phyloP scores from a whole-genome alignment of 2,113 vertebrate genomes.

The Oxyruncus cristatus region DNA sequence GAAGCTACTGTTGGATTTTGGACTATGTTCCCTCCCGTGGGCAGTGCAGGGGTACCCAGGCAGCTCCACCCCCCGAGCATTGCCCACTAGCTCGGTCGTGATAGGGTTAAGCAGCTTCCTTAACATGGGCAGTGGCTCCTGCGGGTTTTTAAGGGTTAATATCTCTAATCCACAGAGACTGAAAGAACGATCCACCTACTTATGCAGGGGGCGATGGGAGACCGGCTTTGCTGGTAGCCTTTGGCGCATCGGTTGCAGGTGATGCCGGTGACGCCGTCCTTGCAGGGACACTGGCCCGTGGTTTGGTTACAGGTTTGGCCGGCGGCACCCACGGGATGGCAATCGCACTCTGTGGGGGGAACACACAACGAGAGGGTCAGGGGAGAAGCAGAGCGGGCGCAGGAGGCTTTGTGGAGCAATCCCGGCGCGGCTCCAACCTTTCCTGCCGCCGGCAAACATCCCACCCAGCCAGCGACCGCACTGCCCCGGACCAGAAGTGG shows the following conservation, averaged over 20 bases:
- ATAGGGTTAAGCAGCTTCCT: neutral
- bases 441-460: neutral
- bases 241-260: slow-evolving; percentile 99
- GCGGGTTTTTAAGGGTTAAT: neutral
- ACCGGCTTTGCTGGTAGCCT: slow-evolving; percentile 99
- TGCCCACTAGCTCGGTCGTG: fast-evolving
- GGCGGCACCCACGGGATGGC: slow-evolving; percentile 96
- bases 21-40: neutral
- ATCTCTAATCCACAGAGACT: neutral
- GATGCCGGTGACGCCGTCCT: slow-evolving; percentile 97
- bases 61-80: fast-evolving
- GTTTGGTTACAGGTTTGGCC: slow-evolving; percentile 99
- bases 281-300: slow-evolving; percentile 98
- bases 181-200: slow-evolving; percentile 79
- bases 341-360: slow-evolving; percentile 92
- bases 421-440: fast-evolving
- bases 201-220: slow-evolving; percentile 98
- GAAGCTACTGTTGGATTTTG: neutral
- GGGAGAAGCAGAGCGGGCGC: neutral
- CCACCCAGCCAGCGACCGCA: fast-evolving
- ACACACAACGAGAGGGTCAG: slow-evolving; percentile 74
- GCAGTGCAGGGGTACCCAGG: neutral
- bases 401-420: fast-evolving
- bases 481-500: neutral
- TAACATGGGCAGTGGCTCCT: neutral